These are phyloP conservation scores for Notocelia uddmanniana DNA, from an alignment of 2,888 invertebrate genomes.

Conservation along the genomic window DNA sequence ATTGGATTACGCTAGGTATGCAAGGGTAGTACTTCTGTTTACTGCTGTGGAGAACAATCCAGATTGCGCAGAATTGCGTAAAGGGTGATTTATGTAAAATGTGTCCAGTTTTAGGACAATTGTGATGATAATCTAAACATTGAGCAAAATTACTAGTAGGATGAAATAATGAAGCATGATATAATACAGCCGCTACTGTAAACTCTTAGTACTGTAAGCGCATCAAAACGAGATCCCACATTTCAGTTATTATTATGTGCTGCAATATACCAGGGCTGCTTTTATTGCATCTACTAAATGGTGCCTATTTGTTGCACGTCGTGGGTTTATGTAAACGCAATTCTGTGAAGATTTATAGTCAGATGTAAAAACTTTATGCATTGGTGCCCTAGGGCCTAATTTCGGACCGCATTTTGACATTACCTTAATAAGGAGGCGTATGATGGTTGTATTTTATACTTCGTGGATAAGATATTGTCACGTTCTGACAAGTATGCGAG, in stretches of 20 bases:
- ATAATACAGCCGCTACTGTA: neutral
- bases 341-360: neutral
- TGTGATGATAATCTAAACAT: too few species aligned
- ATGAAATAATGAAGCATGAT: neutral
- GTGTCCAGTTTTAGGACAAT: too few species aligned
- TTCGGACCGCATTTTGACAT: neutral
- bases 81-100: too few species aligned
- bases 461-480: too few species aligned
- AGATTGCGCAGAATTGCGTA: too few species aligned
- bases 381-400: neutral
- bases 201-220: neutral
- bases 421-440: too few species aligned
- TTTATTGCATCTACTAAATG: neutral
- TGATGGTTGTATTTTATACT: too few species aligned
- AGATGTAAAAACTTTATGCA: too few species aligned
- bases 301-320: neutral
- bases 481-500: too few species aligned
- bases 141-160: neutral
- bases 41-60: too few species aligned
- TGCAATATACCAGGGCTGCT: constrained; percentile 2
- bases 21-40: too few species aligned
- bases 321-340: neutral
- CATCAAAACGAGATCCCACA: neutral
- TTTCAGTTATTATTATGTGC: neutral
- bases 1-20: too few species aligned